Percentiles rank a stretch among this genome's conserved stretches.
These are phyloP conservation scores for Prunella fulvescens DNA, from an alignment of 2,113 vertebrate genomes.

Conservation along the genomic window DNA sequence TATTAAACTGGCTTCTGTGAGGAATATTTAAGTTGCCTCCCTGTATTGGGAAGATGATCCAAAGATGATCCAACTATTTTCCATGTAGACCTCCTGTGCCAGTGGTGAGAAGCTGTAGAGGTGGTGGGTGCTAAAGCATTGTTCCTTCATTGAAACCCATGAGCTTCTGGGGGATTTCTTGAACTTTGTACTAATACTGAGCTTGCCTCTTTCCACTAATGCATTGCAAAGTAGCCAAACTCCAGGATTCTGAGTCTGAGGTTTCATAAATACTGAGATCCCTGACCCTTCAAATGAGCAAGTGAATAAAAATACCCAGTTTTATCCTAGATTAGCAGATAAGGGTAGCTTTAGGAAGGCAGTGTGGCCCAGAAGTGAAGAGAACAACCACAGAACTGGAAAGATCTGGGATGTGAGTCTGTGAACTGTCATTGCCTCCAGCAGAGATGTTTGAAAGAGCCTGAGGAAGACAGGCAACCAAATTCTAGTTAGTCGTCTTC, in stretches of 20 bases:
- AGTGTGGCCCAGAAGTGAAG: background rate
- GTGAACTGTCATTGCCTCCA: background rate
- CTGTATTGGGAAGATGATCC: background rate
- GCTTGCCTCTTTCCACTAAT: background rate
- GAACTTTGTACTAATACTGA: background rate
- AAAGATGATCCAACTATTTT: background rate
- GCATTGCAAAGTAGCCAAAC: background rate
- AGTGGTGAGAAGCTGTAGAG: background rate
- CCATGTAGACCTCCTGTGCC: background rate
- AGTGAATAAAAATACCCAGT: background rate
- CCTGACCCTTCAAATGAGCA: background rate
- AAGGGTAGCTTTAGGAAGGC: background rate
- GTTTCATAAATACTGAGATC: background rate
- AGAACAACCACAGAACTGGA: background rate
- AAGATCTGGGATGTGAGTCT: background rate
- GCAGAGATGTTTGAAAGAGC: background rate
- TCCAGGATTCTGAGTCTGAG: background rate
- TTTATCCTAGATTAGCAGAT: background rate
- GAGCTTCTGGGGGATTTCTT: background rate
- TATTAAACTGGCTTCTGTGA: background rate
- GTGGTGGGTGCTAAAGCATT: background rate
- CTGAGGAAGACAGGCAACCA: background rate
- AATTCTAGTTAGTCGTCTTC: background rate
- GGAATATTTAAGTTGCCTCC: background rate
- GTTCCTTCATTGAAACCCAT: background rate